Conservation (phyloP, 2,113 vertebrate species). For the Pomatorhinus ruficollis region DNA sequence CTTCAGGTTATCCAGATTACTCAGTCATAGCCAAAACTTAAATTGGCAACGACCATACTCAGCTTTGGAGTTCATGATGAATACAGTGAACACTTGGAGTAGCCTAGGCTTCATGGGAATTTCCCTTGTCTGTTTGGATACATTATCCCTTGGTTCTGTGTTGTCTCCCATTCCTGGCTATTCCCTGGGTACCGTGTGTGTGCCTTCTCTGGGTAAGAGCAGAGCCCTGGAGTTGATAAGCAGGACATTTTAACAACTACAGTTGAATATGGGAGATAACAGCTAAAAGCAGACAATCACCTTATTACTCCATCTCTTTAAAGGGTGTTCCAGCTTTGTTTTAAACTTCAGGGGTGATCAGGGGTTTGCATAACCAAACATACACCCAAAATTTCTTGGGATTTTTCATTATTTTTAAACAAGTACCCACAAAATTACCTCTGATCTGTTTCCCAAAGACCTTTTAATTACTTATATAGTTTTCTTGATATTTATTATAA, state of each 20-base stretch:
- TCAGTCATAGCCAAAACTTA: background rate
- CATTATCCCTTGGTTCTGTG: background rate
- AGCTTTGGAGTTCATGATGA: background rate
- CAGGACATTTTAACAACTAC: background rate
- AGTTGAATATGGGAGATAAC: background rate
- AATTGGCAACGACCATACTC: background rate
- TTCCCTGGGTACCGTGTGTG: background rate
- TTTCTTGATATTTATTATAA: slow-evolving; percentile 6
- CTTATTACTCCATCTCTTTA: background rate
- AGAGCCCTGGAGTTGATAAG: background rate
- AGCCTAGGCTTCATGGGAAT: background rate
- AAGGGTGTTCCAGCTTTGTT: background rate
- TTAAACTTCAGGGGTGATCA: background rate
- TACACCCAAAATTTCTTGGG: background rate
- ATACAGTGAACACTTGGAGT: background rate
- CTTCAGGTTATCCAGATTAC: background rate
- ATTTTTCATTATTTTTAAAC: background rate
- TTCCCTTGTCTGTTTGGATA: background rate
- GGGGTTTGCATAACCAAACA: background rate
- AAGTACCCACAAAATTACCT: slow-evolving; percentile 12
- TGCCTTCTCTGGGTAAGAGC: background rate
- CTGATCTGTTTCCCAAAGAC: slow-evolving; percentile 53
- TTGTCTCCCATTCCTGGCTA: background rate
- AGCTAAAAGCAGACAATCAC: background rate
- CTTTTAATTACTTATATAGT: background rate